Evolutionary conservation across 2,113 vertebrate species (phyloP).

Genomic region (Typhlomys cinereus): DNA sequence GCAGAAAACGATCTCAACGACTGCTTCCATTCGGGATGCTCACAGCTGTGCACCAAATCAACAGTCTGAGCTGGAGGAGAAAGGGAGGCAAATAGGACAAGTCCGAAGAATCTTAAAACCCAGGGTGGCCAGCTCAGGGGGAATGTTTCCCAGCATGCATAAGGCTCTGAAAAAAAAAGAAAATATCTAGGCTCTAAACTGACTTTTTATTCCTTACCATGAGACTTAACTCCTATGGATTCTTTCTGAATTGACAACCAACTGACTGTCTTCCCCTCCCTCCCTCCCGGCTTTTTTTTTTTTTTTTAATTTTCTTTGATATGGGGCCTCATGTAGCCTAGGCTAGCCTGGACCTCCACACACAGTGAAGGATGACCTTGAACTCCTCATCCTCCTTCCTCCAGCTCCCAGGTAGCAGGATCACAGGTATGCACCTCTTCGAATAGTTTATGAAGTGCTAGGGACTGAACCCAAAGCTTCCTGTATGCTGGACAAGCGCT

Average conservation of each 20-base stretch:
- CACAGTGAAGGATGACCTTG: not conserved
- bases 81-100: not conserved
- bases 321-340: not conserved
- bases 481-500: not conserved
- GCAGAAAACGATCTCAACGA: constrained; percentile 42
- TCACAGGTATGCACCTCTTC: not conserved
- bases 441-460: too few species aligned
- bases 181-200: not conserved
- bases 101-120: not conserved
- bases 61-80: not conserved
- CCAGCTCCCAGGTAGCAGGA: not conserved
- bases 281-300: too few species aligned
- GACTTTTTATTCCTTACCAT: not conserved
- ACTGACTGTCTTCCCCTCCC: not conserved
- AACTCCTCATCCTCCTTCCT: not conserved
- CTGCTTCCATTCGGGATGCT: constrained; percentile 31
- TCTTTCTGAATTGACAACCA: not conserved
- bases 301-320: not conserved
- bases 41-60: not conserved
- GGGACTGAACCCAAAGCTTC: not conserved
- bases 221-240: not conserved
- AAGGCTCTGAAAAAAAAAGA: not conserved
- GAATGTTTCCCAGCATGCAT: not conserved
- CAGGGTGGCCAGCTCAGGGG: not conserved
- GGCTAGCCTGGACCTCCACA: not conserved